Evolutionary conservation across 1,140 invertebrate species (phyloP), one percentile per base, ranked within the genome.

Genomic region (Diorhabda carinulata): DNA sequence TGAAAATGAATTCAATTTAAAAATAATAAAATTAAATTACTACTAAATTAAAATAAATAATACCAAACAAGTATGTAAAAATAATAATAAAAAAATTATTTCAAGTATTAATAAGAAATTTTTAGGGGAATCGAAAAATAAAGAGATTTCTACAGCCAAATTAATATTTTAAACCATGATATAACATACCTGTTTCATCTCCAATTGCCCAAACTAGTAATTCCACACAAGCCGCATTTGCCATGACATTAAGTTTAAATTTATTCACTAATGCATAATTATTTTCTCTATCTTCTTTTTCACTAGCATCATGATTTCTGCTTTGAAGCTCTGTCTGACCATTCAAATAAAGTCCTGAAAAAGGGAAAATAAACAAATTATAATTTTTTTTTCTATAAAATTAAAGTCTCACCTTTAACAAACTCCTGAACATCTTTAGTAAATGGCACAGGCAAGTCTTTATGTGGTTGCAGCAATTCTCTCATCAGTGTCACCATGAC

Each of bases 211-310:
- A 99, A 43, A 99, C 96, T 3, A 99, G 86, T 0, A 99, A 86
- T 82, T 99, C 96, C 2, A 99, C 94, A 81, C 97, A 99, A 9
- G 96, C 95, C 3, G 97, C 96, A 84, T 98, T 98, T 0, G 95
- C 95, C 87, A 96, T 95, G 0, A 99, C 94, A 79, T 97, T 97
- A 43, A 98, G 90, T 84, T 97, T 97, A 77, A 96, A 95, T 78
- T 92, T 92, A 82, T 96, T 96, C 3, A 96, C 89, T 0, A 91
- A 88, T 2, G 87, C 86, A 74, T 84, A 90, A 81, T 92, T 92
- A 62, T 85, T 90, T 76, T 94, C 92, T n/a, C 88, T 83, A 68
- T 92, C 89, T 77, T 93, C 92, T n/a, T 87, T 85, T 77, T 93
- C 91, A 64, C 90, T 92, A 0, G 88, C 87, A 80, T 94, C 91